Evolutionary conservation across 64 coral and sea anemone genomes (phyloP).

Genomic region (Pocillopora verrucosa): DNA sequence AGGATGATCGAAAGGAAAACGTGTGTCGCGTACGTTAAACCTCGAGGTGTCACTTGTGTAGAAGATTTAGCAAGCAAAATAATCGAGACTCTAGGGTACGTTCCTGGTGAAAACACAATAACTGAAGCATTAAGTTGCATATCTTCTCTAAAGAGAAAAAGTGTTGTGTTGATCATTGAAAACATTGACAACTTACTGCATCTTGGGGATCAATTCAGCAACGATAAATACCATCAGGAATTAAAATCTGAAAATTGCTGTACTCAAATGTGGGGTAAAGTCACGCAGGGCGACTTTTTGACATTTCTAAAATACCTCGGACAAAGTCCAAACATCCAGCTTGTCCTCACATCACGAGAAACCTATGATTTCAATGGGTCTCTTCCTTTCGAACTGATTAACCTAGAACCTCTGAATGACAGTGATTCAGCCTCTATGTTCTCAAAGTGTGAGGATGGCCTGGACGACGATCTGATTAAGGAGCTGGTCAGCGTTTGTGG

Average conservation of each 20-base stretch:
- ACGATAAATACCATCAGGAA: background rate
- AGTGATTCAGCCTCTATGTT: constrained; percentile 11
- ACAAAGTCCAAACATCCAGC: background rate
- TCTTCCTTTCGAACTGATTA: background rate
- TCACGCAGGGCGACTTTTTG: background rate
- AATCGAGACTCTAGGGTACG: constrained; percentile 21
- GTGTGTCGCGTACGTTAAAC: constrained; percentile 37
- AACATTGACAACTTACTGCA: constrained; percentile 49
- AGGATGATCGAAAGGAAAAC: constrained; percentile 11
- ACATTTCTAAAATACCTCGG: background rate
- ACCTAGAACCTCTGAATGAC: constrained; percentile 28
- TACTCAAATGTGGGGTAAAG: background rate
- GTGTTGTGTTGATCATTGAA: constrained; percentile 37
- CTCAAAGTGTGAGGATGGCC: background rate
- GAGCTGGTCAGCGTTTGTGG: constrained; percentile 22
- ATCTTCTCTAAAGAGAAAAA: background rate
- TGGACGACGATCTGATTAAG: background rate
- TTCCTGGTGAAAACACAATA: constrained; percentile 10
- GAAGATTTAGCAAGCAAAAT: constrained; percentile 44
- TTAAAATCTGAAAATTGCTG: background rate
- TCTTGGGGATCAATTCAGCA: background rate
- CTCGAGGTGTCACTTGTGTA: constrained; percentile 17
- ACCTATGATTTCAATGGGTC: background rate
- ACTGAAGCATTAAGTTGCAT: background rate
- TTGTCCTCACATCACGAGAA: constrained; percentile 48